Evolutionary conservation across 2,113 vertebrate species (phyloP).

Genomic region (Cyanoderma ruficeps): DNA sequence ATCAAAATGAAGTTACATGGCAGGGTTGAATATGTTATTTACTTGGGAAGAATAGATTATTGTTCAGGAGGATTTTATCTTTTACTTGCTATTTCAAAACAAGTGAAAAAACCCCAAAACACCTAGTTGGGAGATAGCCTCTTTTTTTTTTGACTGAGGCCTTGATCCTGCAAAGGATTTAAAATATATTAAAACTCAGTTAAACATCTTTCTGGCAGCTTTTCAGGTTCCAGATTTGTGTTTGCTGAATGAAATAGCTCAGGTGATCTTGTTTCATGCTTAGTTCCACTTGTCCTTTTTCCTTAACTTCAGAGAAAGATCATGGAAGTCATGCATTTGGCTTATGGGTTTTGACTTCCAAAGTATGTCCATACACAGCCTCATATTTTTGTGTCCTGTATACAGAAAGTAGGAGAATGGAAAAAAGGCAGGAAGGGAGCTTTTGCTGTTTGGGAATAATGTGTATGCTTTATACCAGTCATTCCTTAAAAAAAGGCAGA

Average conservation of each 20-base stretch:
- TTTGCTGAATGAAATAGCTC: background rate
- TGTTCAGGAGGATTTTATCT: conserved; percentile 43
- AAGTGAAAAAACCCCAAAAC: background rate
- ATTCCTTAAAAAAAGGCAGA: background rate
- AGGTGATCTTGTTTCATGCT: background rate
- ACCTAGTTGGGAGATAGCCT: background rate
- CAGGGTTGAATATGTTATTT: conserved; percentile 22
- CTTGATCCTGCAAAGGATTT: background rate
- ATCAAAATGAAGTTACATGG: conserved; percentile 43
- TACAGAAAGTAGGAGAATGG: background rate
- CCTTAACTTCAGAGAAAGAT: background rate
- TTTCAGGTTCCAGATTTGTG: background rate
- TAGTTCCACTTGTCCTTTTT: background rate
- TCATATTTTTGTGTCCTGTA: background rate
- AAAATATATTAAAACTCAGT: background rate
- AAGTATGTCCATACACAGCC: background rate
- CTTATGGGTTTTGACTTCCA: background rate
- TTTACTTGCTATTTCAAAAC: background rate
- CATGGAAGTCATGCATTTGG: background rate
- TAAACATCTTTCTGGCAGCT: background rate
- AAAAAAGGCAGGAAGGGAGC: background rate
- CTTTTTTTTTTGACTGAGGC: background rate
- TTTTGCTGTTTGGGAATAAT: background rate
- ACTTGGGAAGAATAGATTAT: conserved; percentile 34
- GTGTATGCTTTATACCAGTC: background rate